Evolutionary conservation across 2,113 vertebrate species (phyloP).

Genomic region (Prionailurus viverrinus): DNA sequence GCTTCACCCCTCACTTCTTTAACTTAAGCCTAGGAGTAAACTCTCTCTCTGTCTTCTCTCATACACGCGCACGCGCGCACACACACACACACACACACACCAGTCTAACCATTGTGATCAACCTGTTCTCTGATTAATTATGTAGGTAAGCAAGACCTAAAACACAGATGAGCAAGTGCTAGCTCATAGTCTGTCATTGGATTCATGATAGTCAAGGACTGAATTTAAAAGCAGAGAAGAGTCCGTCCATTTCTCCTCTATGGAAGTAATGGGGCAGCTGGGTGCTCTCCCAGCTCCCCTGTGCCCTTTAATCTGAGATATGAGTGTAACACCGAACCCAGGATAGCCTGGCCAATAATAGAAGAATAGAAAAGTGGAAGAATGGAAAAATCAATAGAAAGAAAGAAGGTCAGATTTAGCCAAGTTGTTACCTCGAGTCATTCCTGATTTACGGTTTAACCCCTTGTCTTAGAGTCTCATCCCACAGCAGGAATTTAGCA

Average conservation of each 20-base stretch:
- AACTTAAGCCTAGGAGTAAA: background rate
- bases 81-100: background rate
- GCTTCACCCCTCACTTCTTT: background rate
- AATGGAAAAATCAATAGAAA: background rate
- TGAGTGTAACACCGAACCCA: background rate
- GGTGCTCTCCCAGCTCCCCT: background rate
- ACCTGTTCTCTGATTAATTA: background rate
- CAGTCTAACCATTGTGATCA: background rate
- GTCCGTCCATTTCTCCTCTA: background rate
- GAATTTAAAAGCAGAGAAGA: background rate
- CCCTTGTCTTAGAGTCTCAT: background rate
- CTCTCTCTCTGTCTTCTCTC: background rate
- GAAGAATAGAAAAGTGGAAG: slow-evolving; percentile 18
- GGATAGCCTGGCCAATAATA: background rate
- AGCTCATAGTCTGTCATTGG: background rate
- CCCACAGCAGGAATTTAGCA: background rate
- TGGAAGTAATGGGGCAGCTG: background rate
- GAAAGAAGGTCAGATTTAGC: background rate
- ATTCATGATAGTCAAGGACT: background rate
- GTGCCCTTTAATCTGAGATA: background rate
- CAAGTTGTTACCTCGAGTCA: background rate
- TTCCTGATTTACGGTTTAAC: background rate
- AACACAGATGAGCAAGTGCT: background rate
- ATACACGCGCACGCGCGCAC: background rate
- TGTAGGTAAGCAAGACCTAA: background rate